These are phyloP conservation scores for Tromatobia lineatoria DNA, from an alignment of 2,888 invertebrate genomes.

Conservation along the genomic window DNA sequence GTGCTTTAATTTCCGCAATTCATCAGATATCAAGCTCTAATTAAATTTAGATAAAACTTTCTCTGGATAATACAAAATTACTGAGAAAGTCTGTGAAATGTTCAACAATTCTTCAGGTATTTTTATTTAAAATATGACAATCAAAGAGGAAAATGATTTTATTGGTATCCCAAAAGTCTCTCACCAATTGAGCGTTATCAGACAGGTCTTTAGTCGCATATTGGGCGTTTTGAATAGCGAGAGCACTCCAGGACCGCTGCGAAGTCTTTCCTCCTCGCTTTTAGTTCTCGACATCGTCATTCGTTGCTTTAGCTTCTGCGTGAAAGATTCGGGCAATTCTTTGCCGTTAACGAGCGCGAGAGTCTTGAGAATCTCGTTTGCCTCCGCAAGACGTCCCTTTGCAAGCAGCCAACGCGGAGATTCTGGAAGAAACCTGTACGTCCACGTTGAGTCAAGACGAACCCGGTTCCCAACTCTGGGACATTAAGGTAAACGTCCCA, in stretches of 20 bases:
- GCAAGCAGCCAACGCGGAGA: conserved; percentile 97
- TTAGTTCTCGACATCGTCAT: conserved; percentile 88
- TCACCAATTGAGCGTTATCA: conserved; percentile 94
- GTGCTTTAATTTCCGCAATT: too few relatives aligned
- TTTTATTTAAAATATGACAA: background rate
- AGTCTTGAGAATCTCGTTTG: conserved; percentile 91
- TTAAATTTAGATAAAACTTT: too few relatives aligned
- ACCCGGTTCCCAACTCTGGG: conserved; percentile 16
- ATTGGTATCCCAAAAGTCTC: conserved; percentile 26
- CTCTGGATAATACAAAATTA: background rate
- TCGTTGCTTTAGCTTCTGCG: conserved; percentile 90
- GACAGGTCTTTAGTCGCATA: conserved; percentile 94
- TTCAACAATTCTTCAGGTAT: background rate
- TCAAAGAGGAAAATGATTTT: background rate
- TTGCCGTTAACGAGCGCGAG: conserved; percentile 93
- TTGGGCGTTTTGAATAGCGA: conserved; percentile 93
- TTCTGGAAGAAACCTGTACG: conserved; percentile 91
- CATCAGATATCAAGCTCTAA: too few relatives aligned
- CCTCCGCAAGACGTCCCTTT: conserved; percentile 93
- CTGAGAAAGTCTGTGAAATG: background rate
- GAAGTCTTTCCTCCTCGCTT: conserved; percentile 86
- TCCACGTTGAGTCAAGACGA: conserved; percentile 54
- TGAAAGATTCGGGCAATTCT: conserved; percentile 91
- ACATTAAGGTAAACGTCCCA: background rate
- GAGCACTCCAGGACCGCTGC: conserved; percentile 87